Evolutionary conservation across 1,140 invertebrate species (phyloP), one percentile per base, ranked within the genome.

Genomic region (Phenacoccus solenopsis): DNA sequence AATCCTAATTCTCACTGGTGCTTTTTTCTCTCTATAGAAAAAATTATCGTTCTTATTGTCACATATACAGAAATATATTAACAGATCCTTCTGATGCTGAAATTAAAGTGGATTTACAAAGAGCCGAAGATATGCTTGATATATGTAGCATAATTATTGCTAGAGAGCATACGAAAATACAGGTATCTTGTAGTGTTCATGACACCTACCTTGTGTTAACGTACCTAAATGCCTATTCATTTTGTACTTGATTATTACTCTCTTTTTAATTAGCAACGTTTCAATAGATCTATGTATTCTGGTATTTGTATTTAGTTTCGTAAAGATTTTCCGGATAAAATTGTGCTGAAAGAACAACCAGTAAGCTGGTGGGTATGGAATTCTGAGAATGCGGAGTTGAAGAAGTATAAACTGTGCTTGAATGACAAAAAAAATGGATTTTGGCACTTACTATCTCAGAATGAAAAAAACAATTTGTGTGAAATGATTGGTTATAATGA

Each of bases 71-170:
- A 75, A 85, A 86, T 74, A 83, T 84, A n/a, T 77, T 93, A 21
- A 76, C 85, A 10, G 84, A 86, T 75, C 87, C 87, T 0, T 87
- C 88, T 57, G 86, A 90, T 73, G 86, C 87, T 1, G 86, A 89
- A 75, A 76, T 89, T 21, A 88, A 87, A 75, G 72, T 87, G 64
- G 87, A 90, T 77, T 76, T 92, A 57, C 85, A 88, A 76, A 85
- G 88, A 73, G 83, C 88, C 64, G 90, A 93, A 78, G 88, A 91
- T 73, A 82, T 80, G 69, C 78, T 93, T 35, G 84, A 86, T 57
- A 85, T 92, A 28, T 78, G 87, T 49, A 90, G 88, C 69, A 88
- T 93, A 24, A 82, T 92, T 1, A 85, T 91, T 70, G 90, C 90
- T 0, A 82, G 90, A 73, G 88, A 91, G 78, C 85, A 91, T 72